Evolutionary conservation across 1,140 invertebrate species (phyloP), one percentile per base, ranked within the genome.

Genomic region (Zaprionus tsacasi): DNA sequence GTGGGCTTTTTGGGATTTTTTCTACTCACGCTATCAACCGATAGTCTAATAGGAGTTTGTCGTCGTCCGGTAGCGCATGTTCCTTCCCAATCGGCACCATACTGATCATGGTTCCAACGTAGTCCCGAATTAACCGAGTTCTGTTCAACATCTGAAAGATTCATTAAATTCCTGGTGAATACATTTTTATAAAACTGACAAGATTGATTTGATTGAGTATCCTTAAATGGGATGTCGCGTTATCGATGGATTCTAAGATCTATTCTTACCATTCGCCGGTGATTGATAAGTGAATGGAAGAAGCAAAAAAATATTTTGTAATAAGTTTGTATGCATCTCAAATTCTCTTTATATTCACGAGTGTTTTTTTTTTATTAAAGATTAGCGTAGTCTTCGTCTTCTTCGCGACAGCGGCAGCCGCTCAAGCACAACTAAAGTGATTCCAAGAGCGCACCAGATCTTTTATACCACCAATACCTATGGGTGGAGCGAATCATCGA

Each of bases 221-320:
- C 5, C 12, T 21, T 25, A 4, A 52, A 12, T n/a, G 27, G 1
- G 7, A 35, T 35, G 4, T 35, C 33, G 6, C 33, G 10, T 8
- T 35, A 33, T 35, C 1, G 33, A 35, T 8, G 10, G 6, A 13
- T 27, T 25, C 13, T 33, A 2, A 17, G 10, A 4, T 25, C 12
- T 48, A 0, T 21, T 30, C 78, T 82, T 87, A 89, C 83, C 78
- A 72, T 80, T 80, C 57, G 55, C 30, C 45, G 60, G 52, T 17
- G 61, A 65, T 3, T 83, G 69, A 74, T 88, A 91, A 35, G 76
- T 81, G 1, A 91, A 76, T 21, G 88, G 82, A 13, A 91, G 50
- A 11, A 91, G 17, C 15, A 91, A 25, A 67, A 88, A 76, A 17
- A 91, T 60, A 70, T 79, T 91, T 56, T 79, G 75, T 52, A 91